Evolutionary conservation across 2,797 vertebrate species (phyloP), one percentile per base, ranked within the genome.

Genomic region (Characodon lateralis): DNA sequence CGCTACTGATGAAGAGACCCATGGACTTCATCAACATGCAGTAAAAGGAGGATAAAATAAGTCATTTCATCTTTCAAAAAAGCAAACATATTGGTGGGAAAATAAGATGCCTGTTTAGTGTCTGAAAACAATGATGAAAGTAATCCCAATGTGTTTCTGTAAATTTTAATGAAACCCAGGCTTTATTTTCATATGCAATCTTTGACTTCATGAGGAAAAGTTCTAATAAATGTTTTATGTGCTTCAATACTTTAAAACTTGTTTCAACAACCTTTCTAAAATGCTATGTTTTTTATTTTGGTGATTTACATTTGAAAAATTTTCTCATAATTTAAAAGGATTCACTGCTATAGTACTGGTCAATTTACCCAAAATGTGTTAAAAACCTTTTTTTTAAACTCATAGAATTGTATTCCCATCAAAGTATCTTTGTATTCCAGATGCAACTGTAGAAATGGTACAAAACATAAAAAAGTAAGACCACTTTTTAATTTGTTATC

Each of bases 21-120:
- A 83, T 96, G 71, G 96, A 97, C 87, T 95, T 93, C 65, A 87
- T 96, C 83, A 96, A 96, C 89, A 92, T 96, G 89, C 83, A 85
- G 50, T 96, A 80, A 95, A 61, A 58, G 72, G 70, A 58, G 8
- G 59, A 59, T 26, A 8, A 63, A 63, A 2, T 1, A 35, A 63
- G 31, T 35, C 8, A 3, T 63, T 63, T 63, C 31, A 8, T 0
- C 31, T 63, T 63, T 35, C 2, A 20, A 20, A 55, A 7, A 18
- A 43, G 46, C 1, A 4, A 18, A 22, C 24, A 16, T 20, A 5
- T 28, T 24, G 74, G 78, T 2, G 71, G 35, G 71, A 65, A 63
- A 73, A 18, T 13, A 8, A 56, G n/a, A 16, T 31, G 35, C 6
- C 26, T 28, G 12, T 72, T 66, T 55, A 74, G 31, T 5, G 22